Percentiles rank a stretch among this genome's conserved stretches.
phyloP scores from a whole-genome alignment of 1,140 invertebrate genomes.

The Platyscapa corneri region DNA sequence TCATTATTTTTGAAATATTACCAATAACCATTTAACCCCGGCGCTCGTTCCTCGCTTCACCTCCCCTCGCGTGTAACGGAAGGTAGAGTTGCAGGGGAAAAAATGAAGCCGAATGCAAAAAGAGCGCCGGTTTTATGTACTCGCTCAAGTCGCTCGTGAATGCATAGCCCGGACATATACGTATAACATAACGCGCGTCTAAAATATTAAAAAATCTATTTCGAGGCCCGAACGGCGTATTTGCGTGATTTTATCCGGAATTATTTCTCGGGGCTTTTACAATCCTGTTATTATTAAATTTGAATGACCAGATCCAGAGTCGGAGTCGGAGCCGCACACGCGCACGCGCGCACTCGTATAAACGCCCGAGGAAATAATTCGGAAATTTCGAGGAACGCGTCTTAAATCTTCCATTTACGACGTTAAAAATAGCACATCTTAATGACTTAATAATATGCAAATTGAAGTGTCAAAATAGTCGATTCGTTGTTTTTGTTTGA shows the following conservation, averaged over 20 bases:
- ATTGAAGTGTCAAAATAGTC: constrained; percentile 18
- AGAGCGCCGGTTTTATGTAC: not conserved
- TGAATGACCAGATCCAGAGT: too few species aligned
- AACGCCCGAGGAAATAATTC: too few species aligned
- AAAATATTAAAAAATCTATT: too few species aligned
- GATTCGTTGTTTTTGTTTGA: not conserved
- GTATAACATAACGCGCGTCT: too few species aligned
- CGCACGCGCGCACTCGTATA: too few species aligned
- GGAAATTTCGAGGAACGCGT: too few species aligned
- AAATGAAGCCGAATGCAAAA: not conserved
- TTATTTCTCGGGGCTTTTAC: too few species aligned
- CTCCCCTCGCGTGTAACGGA: not conserved
- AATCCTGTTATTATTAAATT: too few species aligned
- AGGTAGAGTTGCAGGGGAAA: not conserved
- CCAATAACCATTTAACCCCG: not conserved
- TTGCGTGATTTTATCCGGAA: too few species aligned
- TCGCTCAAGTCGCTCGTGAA: not conserved
- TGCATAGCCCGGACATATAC: not conserved
- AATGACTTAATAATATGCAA: not conserved
- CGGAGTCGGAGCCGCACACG: too few species aligned
- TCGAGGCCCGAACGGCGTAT: too few species aligned
- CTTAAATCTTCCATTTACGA: not conserved
- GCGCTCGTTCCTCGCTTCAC: not conserved
- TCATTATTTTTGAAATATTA: constrained; percentile 25
- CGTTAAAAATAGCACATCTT: not conserved